A percentile compares a stretch with the other conserved stretches of the same genome.
Conservation (phyloP, 1,140 invertebrate species). For the Drosophila virilis region DNA sequence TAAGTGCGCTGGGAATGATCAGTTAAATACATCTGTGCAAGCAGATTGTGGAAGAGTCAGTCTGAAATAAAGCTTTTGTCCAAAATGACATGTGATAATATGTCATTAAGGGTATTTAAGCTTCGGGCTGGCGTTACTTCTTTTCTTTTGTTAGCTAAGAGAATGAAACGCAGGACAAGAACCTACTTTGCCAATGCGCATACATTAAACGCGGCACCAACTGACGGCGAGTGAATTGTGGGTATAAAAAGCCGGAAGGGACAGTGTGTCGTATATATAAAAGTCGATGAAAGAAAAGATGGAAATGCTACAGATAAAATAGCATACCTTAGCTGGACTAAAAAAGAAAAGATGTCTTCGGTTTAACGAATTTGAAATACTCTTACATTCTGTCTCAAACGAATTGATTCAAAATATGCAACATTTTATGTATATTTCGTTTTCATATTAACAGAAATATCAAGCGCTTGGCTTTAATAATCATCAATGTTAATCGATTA, state of each 20-base stretch:
- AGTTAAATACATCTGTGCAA: no score
- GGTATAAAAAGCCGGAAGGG: not conserved
- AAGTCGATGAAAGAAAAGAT: not conserved
- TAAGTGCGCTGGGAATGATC: no score
- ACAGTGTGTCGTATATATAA: not conserved
- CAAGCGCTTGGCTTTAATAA: no score
- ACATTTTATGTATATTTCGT: no score
- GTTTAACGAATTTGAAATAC: not conserved
- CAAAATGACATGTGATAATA: no score
- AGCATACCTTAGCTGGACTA: not conserved
- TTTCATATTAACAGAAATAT: not conserved
- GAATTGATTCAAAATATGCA: no score
- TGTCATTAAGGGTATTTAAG: no score
- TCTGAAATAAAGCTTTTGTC: no score
- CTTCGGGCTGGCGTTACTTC: no score
- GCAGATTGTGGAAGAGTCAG: no score
- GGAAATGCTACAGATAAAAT: slow-evolving; percentile 17
- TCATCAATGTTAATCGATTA: no score
- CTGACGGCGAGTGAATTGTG: not conserved
- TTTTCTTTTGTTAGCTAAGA: not conserved
- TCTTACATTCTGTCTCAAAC: not conserved
- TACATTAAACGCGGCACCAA: slow-evolving; percentile 46
- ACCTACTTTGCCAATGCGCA: slow-evolving; percentile 57
- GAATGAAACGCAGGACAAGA: slow-evolving; percentile 30
- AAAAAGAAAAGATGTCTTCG: no score